Conservation (phyloP, 2,888 invertebrate genomes). For the Nephrocerus scutellatus region DNA sequence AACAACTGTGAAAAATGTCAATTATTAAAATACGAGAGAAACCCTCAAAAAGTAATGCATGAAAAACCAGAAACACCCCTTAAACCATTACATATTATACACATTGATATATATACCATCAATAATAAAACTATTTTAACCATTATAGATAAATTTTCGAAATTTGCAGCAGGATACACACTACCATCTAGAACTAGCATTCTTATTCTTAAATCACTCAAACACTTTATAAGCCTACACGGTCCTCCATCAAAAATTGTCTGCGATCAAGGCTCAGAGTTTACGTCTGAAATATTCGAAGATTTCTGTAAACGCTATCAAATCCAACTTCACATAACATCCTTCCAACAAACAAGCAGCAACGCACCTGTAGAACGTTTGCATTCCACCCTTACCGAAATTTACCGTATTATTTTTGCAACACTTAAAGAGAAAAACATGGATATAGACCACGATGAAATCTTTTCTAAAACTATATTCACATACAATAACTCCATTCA, state of each 20-base stretch:
- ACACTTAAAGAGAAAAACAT: slow-evolving; percentile 4
- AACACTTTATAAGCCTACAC: slow-evolving; percentile 13
- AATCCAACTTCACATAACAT: slow-evolving; percentile 14
- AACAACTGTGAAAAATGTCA: slow-evolving; percentile 15
- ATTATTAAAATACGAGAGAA: slow-evolving; percentile 17
- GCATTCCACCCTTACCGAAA: slow-evolving; percentile 21
- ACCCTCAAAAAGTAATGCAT: slow-evolving; percentile 10
- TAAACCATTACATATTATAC: slow-evolving; percentile 16
- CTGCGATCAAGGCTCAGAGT: slow-evolving; percentile 21
- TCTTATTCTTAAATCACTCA: slow-evolving; percentile 13
- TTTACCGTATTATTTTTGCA: slow-evolving; percentile 15
- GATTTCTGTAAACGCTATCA: slow-evolving; percentile 18
- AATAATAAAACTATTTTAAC: slow-evolving; percentile 14
- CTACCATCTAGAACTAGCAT: slow-evolving; percentile 15
- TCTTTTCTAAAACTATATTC: slow-evolving; percentile 14
- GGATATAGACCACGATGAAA: slow-evolving; percentile 10
- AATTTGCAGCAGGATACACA: slow-evolving; percentile 17
- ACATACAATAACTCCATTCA: slow-evolving; percentile 19
- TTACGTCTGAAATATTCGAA: slow-evolving; percentile 15
- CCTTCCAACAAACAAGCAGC: slow-evolving; percentile 16
- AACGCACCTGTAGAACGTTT: slow-evolving; percentile 20
- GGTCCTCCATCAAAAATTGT: slow-evolving; percentile 17
- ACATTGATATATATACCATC: slow-evolving; percentile 19
- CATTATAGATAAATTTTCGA: slow-evolving; percentile 23
- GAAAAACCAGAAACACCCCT: slow-evolving; percentile 16